Base-by-base conservation (phyloP, 2,888 invertebrate species). In the Stictocephala bisonia region DNA sequence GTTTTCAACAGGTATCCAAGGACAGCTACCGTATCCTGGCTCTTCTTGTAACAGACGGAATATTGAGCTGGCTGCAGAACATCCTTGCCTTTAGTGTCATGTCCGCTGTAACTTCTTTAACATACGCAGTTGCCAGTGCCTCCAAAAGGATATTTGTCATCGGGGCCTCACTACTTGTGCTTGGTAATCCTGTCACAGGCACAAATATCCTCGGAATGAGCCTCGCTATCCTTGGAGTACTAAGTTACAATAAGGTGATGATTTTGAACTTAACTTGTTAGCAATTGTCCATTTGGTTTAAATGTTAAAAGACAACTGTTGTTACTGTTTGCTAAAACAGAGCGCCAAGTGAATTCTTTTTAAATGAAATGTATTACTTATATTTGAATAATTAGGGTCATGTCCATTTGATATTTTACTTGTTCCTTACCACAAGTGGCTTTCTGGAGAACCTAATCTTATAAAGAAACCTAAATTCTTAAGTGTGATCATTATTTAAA, bases 91-190 rank as follows among this genome's bases (percentile, higher is more conserved):
- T 98, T 86, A 95, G 94, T 79, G 93, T 98, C 70, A 87, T 99
- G 79, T 94, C 95, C 69, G 86, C 93, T 77, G 95, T 98, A 41
- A 91, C 96, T n/a, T 96, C 98, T 44, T 87, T 98, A 31, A 95
- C 96, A 0, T 98, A 98, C 85, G 96, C 97, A 0, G 97, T 98
- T 72, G 96, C 96, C 68, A 97, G 95, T 84, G 95, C 96, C 26
- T 95, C 96, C 69, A 98, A 98, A 86, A 88, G 97, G 80, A 95
- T 96, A 79, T 93, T 91, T 79, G 95, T 98, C 71, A 97, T 98
- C 82, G 91, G 89, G 11, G 91, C 94, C 31, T 97, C 97, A 56
- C 87, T 98, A 78, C 84, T 97, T 77, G 87, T 95, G 81, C 86
- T 98, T 79, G 92, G 93, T 70, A 98, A 98, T 86, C 97, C 97